phyloP scores from a whole-genome alignment of 2,797 vertebrate genomes.

The Helostoma temminkii region DNA sequence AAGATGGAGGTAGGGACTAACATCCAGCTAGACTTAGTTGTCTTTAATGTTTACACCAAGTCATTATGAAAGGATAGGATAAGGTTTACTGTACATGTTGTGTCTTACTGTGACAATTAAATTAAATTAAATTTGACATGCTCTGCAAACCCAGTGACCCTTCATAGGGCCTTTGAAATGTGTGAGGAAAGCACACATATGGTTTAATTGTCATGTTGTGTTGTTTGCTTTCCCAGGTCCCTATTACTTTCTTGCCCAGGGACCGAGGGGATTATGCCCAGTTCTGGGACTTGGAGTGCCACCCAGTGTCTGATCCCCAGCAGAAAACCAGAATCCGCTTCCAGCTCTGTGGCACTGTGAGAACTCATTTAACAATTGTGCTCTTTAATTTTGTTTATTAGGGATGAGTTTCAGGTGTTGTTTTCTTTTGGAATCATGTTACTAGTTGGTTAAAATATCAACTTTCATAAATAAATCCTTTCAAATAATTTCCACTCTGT shows the following conservation, averaged over 20 bases:
- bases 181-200: neutral
- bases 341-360: conserved; percentile 92
- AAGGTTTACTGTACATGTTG: neutral
- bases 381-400: neutral
- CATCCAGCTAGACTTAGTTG: neutral
- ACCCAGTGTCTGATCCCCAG: conserved; percentile 87
- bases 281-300: conserved; percentile 96
- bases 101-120: neutral
- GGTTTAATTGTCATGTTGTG: neutral
- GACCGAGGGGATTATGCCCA: conserved; percentile 92
- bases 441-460: too few species aligned
- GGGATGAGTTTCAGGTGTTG: too few species aligned
- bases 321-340: conserved; percentile 89
- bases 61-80: neutral
- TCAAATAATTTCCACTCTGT: too few species aligned
- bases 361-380: conserved; percentile 49
- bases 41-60: neutral
- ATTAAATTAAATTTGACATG: neutral
- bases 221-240: conserved; percentile 81
- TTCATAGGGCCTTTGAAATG: neutral
- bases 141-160: neutral
- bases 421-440: conserved; percentile 30
- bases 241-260: conserved; percentile 90
- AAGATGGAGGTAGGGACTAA: conserved; percentile 86
- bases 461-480: too few species aligned